Evolutionary conservation across 2,113 vertebrate genomes (phyloP), one percentile per base, ranked within the genome.

Genomic region (Oncorhynchus clarkii): DNA sequence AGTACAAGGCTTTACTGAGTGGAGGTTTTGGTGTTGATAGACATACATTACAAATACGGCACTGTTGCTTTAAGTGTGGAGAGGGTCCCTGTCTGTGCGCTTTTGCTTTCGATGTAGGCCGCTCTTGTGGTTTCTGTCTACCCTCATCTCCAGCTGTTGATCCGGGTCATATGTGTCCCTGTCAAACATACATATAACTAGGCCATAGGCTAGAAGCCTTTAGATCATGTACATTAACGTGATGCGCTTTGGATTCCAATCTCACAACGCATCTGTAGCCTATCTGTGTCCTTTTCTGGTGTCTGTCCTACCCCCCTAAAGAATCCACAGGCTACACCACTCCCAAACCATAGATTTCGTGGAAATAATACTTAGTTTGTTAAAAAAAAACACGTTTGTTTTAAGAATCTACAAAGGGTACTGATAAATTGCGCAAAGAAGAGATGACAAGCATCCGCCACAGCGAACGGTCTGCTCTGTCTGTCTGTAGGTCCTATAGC

Each of bases 51-150:
- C 20, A 79, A 82, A 90, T 82, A 81, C 82, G 79, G 85, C 81
- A 70, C 89, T 91, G 90, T 88, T 66, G 26, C 90, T 91, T 92
- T 92, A 91, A 90, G 84, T 74, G 67, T 77, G 72, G 83, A 83
- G 84, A 86, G 82, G 85, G 86, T 83, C 86, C 71, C 76, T 76
- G 78, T 79, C 79, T 82, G 80, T 83, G 80, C 77, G 86, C 79
- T 80, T 84, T 86, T 87, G 89, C 85, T 87, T 85, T 91, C 89
- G 88, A 92, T 91, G 86, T 86, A 88, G 88, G 82, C 88, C 82
- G 76, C 85, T 84, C 77, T 81, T 78, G 78, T 72, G 81, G 60
- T 80, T 73, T 78, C 80, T 78, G 62, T 72, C 59, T 78, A 60
- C 45, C 70, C n/a, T 62, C 59, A 68, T 67, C 79, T 67, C 73